These are phyloP conservation scores for Polietes domitor DNA, from an alignment of 2,888 invertebrate species.

Conservation along the genomic window DNA sequence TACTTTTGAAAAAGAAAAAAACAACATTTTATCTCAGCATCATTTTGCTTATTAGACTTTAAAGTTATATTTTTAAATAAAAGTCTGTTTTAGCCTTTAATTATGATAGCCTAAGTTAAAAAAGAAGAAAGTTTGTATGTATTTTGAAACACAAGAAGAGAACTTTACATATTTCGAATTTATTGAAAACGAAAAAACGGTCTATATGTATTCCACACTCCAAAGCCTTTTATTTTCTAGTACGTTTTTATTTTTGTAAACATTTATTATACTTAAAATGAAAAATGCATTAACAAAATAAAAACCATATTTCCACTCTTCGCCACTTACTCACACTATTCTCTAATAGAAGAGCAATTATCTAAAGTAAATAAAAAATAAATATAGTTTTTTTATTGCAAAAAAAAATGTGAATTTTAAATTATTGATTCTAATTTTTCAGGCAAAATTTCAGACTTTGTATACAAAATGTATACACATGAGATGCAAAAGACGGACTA, in stretches of 20 bases:
- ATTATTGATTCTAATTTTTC: too few relatives aligned
- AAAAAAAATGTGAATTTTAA: background rate
- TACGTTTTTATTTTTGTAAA: slow-evolving; percentile 6
- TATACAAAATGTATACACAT: too few relatives aligned
- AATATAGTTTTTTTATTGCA: slow-evolving; percentile 63
- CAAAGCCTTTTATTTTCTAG: slow-evolving; percentile 39
- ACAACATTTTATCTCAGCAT: slow-evolving; percentile 32
- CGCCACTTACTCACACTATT: background rate
- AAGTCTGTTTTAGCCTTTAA: slow-evolving; percentile 54
- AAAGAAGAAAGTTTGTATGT: slow-evolving; percentile 26
- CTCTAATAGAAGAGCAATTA: slow-evolving; percentile 36
- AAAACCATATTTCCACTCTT: slow-evolving; percentile 7
- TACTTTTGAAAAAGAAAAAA: slow-evolving; percentile 30
- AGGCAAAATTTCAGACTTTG: too few relatives aligned
- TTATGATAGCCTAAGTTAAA: slow-evolving; percentile 46
- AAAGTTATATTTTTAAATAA: slow-evolving; percentile 27
- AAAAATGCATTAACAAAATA: background rate
- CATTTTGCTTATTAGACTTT: slow-evolving; percentile 42
- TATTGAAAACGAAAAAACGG: slow-evolving; percentile 11
- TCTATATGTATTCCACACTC: slow-evolving; percentile 50
- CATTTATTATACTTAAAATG: slow-evolving; percentile 8
- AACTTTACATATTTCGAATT: slow-evolving; percentile 51
- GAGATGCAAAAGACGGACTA: too few relatives aligned
- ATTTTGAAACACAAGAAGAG: slow-evolving; percentile 3
- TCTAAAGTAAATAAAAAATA: slow-evolving; percentile 53